Percentiles rank a stretch among this genome's conserved stretches.
Evolutionary conservation across 1,140 invertebrate species (phyloP).

Genomic region (Homalodisca vitripennis): DNA sequence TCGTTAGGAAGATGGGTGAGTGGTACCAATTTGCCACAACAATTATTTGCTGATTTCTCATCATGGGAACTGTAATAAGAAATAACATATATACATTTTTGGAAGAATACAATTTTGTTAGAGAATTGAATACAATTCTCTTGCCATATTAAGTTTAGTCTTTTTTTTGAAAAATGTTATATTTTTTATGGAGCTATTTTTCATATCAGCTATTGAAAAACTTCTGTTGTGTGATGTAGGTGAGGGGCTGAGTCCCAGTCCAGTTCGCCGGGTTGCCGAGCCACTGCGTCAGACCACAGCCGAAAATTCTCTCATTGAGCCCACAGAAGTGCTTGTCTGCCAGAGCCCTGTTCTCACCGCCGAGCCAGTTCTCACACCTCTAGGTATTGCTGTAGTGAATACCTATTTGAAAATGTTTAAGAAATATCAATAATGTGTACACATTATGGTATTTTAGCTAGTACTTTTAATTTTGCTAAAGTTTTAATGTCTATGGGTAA

Average conservation of each 20-base stretch:
- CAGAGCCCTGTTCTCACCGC: constrained; percentile 71
- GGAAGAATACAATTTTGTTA: too few species aligned
- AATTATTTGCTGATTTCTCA: too few species aligned
- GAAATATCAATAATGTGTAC: neutral
- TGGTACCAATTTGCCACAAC: neutral
- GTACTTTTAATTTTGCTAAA: too few species aligned
- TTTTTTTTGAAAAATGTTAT: neutral
- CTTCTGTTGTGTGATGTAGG: neutral
- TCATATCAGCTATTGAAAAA: neutral
- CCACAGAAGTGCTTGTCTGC: constrained; percentile 73
- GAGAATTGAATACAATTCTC: too few species aligned
- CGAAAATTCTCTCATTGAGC: constrained; percentile 70
- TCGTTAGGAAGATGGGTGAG: constrained; percentile 29
- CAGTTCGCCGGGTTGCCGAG: constrained; percentile 43
- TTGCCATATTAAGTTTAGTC: too few species aligned
- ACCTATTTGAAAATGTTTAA: neutral
- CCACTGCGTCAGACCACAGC: constrained; percentile 51
- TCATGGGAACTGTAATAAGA: too few species aligned
- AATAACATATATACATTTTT: too few species aligned
- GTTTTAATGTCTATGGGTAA: too few species aligned
- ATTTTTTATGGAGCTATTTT: neutral
- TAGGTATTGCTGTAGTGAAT: too few species aligned
- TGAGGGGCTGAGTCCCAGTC: constrained; percentile 28
- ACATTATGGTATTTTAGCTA: neutral
- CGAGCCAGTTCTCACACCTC: constrained; percentile 74